These are phyloP conservation scores for Antennarius striatus DNA, from an alignment of 2,113 vertebrate genomes.

Conservation along the genomic window DNA sequence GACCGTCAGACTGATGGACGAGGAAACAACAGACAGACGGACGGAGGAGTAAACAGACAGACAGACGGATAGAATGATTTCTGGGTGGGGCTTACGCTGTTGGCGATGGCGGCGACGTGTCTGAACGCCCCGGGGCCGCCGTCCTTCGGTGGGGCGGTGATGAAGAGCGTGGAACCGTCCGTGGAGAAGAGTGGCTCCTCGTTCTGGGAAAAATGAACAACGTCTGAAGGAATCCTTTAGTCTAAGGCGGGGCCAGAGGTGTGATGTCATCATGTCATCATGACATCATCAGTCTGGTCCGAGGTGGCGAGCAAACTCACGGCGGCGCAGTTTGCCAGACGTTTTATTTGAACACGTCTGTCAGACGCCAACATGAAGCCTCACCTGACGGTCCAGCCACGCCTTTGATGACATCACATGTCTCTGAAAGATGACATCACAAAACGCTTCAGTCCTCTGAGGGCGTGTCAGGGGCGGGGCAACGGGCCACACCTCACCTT, in stretches of 20 bases:
- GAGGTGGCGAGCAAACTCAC: too few species aligned
- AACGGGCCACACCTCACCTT: conserved; percentile 50
- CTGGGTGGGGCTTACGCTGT: conserved; percentile 55
- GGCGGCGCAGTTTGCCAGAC: too few species aligned
- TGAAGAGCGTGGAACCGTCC: conserved; percentile 68
- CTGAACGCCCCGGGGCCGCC: conserved; percentile 59
- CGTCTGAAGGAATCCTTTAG: too few species aligned
- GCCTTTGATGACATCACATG: conserved; percentile 76
- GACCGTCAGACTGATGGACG: conserved; percentile 42
- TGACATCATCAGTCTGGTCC: too few species aligned
- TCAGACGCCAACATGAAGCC: conserved; percentile 1
- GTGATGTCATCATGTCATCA: neutral
- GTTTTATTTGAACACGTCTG: too few species aligned
- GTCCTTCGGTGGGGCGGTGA: conserved; percentile 67
- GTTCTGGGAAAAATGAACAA: conserved; percentile 52
- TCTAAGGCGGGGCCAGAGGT: too few species aligned
- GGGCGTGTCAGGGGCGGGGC: too few species aligned
- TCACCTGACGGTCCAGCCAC: conserved; percentile 78
- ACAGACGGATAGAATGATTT: too few species aligned
- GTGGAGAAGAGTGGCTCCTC: conserved; percentile 75
- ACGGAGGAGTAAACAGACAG: conserved; percentile 16
- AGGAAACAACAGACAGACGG: neutral
- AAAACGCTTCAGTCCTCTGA: neutral
- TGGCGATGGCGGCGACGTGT: conserved; percentile 76
- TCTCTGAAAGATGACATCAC: conserved; percentile 60